Evolutionary conservation across 2,888 invertebrate genomes (phyloP), one percentile per base, ranked within the genome.

Genomic region (Ormia ochracea): DNA sequence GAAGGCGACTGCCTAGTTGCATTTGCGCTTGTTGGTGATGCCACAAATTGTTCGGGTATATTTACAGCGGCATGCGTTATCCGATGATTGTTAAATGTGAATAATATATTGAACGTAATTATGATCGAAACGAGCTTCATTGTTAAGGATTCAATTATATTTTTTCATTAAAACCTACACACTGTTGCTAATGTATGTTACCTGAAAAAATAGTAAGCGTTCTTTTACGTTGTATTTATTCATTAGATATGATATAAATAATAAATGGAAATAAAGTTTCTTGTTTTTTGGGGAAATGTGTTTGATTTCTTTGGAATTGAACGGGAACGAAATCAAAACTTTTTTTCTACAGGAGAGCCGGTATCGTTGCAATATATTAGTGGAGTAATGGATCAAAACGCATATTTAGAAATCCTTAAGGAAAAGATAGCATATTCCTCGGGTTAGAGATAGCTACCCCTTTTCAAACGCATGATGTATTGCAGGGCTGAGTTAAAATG

Each of bases 311-410:
- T n/a, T n/a, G n/a, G n/a, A n/a, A n/a, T n/a, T n/a, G n/a, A n/a
- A n/a, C n/a, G n/a, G n/a, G n/a, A n/a, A n/a, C n/a, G n/a, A n/a
- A n/a, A n/a, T n/a, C n/a, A n/a, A n/a, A n/a, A n/a, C n/a, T n/a
- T n/a, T n/a, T 56, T 66, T 69, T 69, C 58, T 21, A 21, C 23
- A 7, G 33, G 31, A 12, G 14, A 23, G n/a, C 48, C 48, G 48
- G 48, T 12, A n/a, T 12, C 23, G 12, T 48, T 48, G n/a, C 48
- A 48, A n/a, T 48, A 23, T 48, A 23, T 48, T 48, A 23, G 23
- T 23, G 23, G 23, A 4, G 23, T 48, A 48, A 48, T 23, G n/a
- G 23, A 23, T 23, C 10, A 48, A 23, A 48, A 48, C 48, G 48
- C 23, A 1, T 48, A 48, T 23, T n/a, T 48, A 48, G 48, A 48